Conservation (phyloP, 2,797 vertebrate species). For the Sarcophilus harrisii region DNA sequence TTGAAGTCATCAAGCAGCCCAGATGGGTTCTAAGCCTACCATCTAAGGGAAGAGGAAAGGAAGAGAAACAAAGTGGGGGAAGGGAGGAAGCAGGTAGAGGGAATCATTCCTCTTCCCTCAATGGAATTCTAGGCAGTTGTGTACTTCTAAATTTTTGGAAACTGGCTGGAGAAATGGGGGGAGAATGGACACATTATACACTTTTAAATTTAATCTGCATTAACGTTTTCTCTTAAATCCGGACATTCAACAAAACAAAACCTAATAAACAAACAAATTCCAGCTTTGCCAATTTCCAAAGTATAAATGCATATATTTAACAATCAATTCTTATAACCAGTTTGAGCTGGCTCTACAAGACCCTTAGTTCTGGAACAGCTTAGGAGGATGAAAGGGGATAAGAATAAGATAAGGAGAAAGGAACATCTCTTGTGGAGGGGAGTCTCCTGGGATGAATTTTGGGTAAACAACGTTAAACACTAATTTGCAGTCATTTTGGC, state of each 20-base stretch:
- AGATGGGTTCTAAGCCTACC: background rate
- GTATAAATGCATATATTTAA: background rate
- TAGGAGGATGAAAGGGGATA: background rate
- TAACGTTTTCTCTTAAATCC: background rate
- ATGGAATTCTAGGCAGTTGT: background rate
- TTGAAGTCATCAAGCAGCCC: background rate
- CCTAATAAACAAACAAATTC: background rate
- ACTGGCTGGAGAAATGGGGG: background rate
- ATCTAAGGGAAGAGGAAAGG: background rate
- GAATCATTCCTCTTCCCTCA: background rate
- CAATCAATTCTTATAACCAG: background rate
- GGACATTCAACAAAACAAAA: background rate
- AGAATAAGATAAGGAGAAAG: background rate
- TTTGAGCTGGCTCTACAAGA: background rate
- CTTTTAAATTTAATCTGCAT: background rate
- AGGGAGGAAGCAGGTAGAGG: no score
- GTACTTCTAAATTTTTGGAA: background rate
- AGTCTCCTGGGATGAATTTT: background rate
- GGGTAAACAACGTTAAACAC: background rate
- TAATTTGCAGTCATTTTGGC: background rate
- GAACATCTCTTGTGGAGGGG: background rate
- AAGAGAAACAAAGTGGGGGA: background rate
- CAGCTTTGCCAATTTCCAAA: background rate
- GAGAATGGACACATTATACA: background rate
- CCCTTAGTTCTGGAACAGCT: background rate